Base-by-base conservation (phyloP, 2,888 invertebrate genomes). In the Drosophila merina region DNA sequence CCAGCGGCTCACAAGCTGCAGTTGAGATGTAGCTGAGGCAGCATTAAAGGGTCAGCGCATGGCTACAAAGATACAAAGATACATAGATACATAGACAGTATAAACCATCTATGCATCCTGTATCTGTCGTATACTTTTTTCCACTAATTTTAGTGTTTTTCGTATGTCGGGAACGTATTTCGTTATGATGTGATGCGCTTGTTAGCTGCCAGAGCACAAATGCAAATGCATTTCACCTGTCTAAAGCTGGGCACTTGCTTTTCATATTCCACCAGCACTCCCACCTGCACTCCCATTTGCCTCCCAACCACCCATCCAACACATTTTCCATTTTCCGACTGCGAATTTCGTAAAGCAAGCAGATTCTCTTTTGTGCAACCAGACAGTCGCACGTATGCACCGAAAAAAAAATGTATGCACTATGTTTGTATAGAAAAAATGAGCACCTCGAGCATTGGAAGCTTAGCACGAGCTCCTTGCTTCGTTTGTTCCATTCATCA, bases 191-290 rank as follows among this genome's bases (percentile, higher is more conserved):
- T 62, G 77, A 66, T 72, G 80, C 72, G 82, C 82, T 82, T 87
- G 82, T 85, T 82, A 87, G 79, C 72, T 74, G 74, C 64, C 70
- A 58, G 55, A 48, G 68, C 72, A 63, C 77, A 74, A 66, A 66
- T 66, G 82, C 83, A 56, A 63, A 49, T 71, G 51, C 69, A 60
- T 74, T 55, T 76, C 76, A 85, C 64, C 86, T 76, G 63, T 72
- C 74, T 67, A 87, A 68, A 87, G 86, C 86, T 72, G 79, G 79
- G 88, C 86, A 82, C 81, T 82, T 82, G 86, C 76, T 62, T 55
- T 74, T 68, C 44, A 60, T 57, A n/a, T 28, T 10, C 31, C 49
- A 51, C 42, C 57, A 50, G 38, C 38, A 38, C 38, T 12, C 4
- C 38, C 38, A 12, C 20, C 9, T 8, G 14, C 36, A 36, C n/a